Evolutionary conservation across 2,888 invertebrate species (phyloP).

Genomic region (Tanypteryx hageni): DNA sequence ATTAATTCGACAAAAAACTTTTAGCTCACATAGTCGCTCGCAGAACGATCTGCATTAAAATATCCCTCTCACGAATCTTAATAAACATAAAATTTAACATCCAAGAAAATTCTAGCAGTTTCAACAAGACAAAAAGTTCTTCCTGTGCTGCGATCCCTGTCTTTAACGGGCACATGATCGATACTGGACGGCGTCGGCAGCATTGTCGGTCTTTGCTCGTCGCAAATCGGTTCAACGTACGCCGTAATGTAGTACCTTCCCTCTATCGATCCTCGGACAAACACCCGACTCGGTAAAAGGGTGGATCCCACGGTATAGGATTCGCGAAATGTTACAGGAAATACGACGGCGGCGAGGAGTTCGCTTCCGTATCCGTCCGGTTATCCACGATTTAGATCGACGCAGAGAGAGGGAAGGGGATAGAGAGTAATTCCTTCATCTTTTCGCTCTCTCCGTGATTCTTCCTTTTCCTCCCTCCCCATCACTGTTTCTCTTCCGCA

Average conservation of each 20-base stretch:
- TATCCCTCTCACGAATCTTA: no score
- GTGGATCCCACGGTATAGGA: not conserved
- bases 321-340: not conserved
- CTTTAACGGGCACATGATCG: not conserved
- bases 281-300: not conserved
- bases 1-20: no score
- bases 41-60: no score
- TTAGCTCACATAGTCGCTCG: no score
- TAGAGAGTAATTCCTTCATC: not conserved
- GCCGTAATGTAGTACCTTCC: constrained; percentile 12
- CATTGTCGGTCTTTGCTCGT: not conserved
- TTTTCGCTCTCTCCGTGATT: not conserved
- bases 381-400: constrained; percentile 12
- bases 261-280: not conserved
- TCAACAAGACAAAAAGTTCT: not conserved
- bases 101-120: not conserved
- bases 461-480: not conserved
- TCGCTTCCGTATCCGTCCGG: not conserved
- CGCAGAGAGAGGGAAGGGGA: not conserved
- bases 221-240: constrained; percentile 2
- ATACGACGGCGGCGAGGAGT: not conserved
- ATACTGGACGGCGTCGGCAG: not conserved
- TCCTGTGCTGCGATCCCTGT: not conserved
- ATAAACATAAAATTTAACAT: not conserved
- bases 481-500: not conserved